Percentiles rank a stretch among this genome's conserved stretches.
These are phyloP conservation scores for Polyodon spathula DNA, from an alignment of 2,113 vertebrate genomes.

Conservation along the genomic window DNA sequence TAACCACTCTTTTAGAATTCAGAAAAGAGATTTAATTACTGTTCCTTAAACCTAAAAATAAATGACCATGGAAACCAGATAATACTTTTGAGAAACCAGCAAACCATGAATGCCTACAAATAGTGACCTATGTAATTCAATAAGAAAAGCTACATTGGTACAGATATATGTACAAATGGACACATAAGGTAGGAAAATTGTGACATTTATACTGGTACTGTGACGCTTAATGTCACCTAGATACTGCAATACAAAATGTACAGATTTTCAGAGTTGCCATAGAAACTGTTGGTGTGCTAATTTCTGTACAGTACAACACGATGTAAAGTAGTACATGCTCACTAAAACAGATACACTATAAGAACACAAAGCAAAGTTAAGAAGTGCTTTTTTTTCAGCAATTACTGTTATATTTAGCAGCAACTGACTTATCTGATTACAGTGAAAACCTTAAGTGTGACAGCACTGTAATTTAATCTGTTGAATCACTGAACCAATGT, in stretches of 20 bases:
- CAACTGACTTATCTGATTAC: too few species aligned
- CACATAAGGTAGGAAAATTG: background rate
- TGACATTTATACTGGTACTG: background rate
- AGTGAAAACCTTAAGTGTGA: too few species aligned
- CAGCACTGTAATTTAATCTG: too few species aligned
- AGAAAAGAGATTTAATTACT: too few species aligned
- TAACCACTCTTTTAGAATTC: too few species aligned
- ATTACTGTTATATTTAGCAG: too few species aligned
- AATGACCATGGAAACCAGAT: constrained; percentile 66
- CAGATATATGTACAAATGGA: constrained; percentile 10
- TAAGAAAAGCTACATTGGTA: background rate
- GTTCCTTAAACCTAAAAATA: constrained; percentile 46
- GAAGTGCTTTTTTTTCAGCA: too few species aligned
- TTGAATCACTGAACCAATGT: too few species aligned
- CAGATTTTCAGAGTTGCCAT: constrained; percentile 2
- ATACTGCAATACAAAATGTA: background rate
- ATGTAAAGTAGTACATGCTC: too few species aligned
- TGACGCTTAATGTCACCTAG: background rate
- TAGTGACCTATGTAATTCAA: constrained; percentile 13
- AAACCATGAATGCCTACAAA: background rate
- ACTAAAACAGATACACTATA: too few species aligned
- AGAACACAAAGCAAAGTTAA: too few species aligned
- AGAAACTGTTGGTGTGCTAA: background rate
- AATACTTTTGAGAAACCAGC: constrained; percentile 28
- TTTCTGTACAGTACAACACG: background rate